Base-by-base conservation (phyloP, 2,797 vertebrate species). In the Lates japonicus region DNA sequence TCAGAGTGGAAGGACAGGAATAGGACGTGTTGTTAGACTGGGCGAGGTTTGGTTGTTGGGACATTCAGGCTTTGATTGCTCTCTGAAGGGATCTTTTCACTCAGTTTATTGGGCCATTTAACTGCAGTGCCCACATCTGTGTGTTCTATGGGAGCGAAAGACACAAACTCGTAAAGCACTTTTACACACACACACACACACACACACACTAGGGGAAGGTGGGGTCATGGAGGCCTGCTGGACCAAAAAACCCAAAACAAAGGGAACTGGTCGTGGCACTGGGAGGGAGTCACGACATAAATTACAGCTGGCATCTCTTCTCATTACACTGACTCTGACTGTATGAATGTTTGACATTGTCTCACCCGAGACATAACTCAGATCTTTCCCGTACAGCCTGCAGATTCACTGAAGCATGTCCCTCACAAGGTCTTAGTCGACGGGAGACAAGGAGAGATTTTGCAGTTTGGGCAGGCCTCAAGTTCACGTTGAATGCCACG, bases 51-150 rank as follows among this genome's bases (percentile, higher is more conserved):
- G 76, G 64, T 82, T 90, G 86, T 86, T 77, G 58, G 70, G 88
- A 88, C 82, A 83, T 67, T 92, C 19, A 44, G 77, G 58, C 78
- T 86, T 81, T 59, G 84, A 86, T 89, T 83, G 78, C 87, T 87
- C 66, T 90, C 85, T 93, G 85, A 93, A 89, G 86, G 83, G 87
- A 81, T 89, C 87, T 92, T 94, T 93, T 94, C 88, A 90, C 82
- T 66, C 49, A n/a, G 74, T 95, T 95, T 94, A 95, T 93, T 91
- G 87, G 87, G 79, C 88, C 83, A 78, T 93, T 93, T 93, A 81
- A 88, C 85, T 71, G 88, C 89, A 83, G 81, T 78, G 64, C 87
- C 90, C 92, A 90, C 82, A 71, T 91, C 84, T 91, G 90, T 85
- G 85, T 80, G 65, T 78, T 88, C 74, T 85, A 60, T 62, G 48